Conservation (phyloP, 1,140 invertebrate species). For the Cotesia typhae region DNA sequence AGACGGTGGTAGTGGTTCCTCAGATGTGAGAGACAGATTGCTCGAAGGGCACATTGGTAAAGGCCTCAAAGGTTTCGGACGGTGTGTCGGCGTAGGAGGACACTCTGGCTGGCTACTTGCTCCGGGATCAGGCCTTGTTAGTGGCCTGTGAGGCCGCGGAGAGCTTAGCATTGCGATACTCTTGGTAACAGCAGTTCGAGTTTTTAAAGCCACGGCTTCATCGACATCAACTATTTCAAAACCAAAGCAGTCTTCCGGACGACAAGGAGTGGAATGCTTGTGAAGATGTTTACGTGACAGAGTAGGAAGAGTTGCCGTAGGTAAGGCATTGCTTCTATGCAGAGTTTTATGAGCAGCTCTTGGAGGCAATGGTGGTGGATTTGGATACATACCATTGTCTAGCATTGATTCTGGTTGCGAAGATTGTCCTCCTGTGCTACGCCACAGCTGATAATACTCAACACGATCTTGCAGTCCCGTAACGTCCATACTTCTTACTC, state of each 20-base stretch:
- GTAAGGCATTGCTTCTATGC: constrained; percentile 70
- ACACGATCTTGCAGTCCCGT: constrained; percentile 51
- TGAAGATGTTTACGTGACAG: constrained; percentile 65
- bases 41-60: constrained; percentile 76
- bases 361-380: constrained; percentile 67
- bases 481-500: constrained; percentile 45
- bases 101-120: constrained; percentile 68
- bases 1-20: constrained; percentile 85
- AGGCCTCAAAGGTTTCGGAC: constrained; percentile 73
- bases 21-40: constrained; percentile 82
- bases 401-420: constrained; percentile 53
- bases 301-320: constrained; percentile 57
- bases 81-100: constrained; percentile 84
- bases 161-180: constrained; percentile 60
- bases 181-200: constrained; percentile 61
- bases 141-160: constrained; percentile 55
- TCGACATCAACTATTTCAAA: constrained; percentile 83
- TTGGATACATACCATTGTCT: constrained; percentile 53
- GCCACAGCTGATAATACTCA: constrained; percentile 63
- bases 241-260: constrained; percentile 77
- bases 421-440: constrained; percentile 55
- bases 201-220: constrained; percentile 65
- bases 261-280: constrained; percentile 58
- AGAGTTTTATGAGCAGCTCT: constrained; percentile 69
- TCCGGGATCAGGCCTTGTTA: constrained; percentile 50